These are phyloP conservation scores for Orcinus orca DNA, from an alignment of 2,113 vertebrate species.

Conservation along the genomic window DNA sequence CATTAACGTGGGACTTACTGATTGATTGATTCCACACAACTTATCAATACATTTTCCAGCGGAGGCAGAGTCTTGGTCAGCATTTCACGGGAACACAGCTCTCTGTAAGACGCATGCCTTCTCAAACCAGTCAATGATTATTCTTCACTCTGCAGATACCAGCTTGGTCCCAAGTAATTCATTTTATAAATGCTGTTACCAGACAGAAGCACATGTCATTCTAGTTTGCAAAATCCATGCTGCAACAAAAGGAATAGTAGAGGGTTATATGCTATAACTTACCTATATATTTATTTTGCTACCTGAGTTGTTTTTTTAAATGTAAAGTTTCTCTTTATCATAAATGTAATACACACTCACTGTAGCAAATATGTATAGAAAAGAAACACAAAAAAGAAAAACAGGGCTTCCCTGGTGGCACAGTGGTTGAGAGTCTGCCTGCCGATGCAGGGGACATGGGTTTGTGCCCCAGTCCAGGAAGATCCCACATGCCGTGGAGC, in stretches of 20 bases:
- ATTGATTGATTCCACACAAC: neutral
- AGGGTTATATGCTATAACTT: neutral
- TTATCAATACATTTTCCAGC: neutral
- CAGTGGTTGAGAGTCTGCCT: too few relatives aligned
- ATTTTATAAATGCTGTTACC: neutral
- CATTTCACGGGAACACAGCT: neutral
- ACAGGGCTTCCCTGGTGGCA: too few relatives aligned
- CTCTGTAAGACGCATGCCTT: neutral
- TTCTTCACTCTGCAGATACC: too few relatives aligned
- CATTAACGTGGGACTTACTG: neutral
- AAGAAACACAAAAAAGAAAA: neutral
- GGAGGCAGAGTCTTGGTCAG: neutral
- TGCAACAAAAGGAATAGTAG: neutral
- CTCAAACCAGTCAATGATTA: neutral
- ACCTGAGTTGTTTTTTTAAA: neutral
- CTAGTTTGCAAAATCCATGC: neutral
- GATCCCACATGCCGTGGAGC: too few relatives aligned
- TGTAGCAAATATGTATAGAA: neutral
- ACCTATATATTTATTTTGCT: neutral
- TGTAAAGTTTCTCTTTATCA: neutral
- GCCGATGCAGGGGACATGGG: too few relatives aligned
- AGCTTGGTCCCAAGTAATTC: neutral
- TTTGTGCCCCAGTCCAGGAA: too few relatives aligned
- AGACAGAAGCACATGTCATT: rapidly evolving
- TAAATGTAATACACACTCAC: neutral